Conservation (phyloP, 2,888 invertebrate species). For the Xylophagus ater region DNA sequence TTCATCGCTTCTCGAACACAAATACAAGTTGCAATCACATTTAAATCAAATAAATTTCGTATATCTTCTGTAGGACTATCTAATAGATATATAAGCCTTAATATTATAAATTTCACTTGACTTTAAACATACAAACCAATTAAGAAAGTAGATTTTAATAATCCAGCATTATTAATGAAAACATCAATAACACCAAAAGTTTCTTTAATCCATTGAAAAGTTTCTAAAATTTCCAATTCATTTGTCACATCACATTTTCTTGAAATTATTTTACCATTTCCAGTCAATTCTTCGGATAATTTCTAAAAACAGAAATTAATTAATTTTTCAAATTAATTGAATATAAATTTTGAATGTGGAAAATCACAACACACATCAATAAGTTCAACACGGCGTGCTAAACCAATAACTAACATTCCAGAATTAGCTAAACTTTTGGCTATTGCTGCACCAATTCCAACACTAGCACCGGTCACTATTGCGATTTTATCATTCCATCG, state of each 20-base stretch:
- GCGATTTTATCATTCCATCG: slow-evolving; percentile 33
- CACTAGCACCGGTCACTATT: slow-evolving; percentile 40
- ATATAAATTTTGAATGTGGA: neutral
- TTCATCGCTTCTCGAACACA: slow-evolving; percentile 46
- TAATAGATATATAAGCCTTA: neutral
- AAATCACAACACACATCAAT: slow-evolving; percentile 33
- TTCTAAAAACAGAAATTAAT: slow-evolving; percentile 23
- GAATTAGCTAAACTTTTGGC: slow-evolving; percentile 35
- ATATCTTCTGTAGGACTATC: slow-evolving; percentile 30
- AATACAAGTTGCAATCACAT: slow-evolving; percentile 46
- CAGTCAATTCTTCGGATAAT: slow-evolving; percentile 27
- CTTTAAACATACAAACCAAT: slow-evolving; percentile 22
- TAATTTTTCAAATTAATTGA: too few species aligned
- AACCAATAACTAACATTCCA: slow-evolving; percentile 44
- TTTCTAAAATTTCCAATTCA: slow-evolving; percentile 27
- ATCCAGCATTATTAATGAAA: slow-evolving; percentile 38
- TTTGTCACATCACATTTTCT: slow-evolving; percentile 34
- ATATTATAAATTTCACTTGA: neutral
- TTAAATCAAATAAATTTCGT: slow-evolving; percentile 38
- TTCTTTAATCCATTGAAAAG: slow-evolving; percentile 31
- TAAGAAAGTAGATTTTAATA: slow-evolving; percentile 33
- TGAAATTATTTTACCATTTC: slow-evolving; percentile 32
- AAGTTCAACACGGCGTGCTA: slow-evolving; percentile 41
- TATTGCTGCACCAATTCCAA: slow-evolving; percentile 39
- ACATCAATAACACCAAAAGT: slow-evolving; percentile 32